Evolutionary conservation across 1,140 invertebrate species (phyloP).

Genomic region (Periplaneta americana): DNA sequence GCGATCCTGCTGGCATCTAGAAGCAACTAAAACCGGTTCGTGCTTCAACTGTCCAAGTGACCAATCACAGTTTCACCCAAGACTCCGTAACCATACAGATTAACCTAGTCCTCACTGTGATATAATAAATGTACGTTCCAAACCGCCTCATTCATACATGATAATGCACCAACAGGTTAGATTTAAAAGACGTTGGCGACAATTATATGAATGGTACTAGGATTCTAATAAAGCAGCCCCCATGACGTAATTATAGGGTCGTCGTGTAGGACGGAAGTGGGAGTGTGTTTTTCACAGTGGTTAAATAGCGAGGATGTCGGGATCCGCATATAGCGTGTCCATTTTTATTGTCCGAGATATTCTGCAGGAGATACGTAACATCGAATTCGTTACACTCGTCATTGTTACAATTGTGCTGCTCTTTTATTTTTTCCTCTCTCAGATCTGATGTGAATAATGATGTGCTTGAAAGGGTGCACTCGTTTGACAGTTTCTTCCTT

Average conservation of each 20-base stretch:
- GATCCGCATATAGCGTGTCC: not conserved
- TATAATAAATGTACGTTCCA: not conserved
- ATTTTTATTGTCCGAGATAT: not conserved
- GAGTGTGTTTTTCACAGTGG: not conserved
- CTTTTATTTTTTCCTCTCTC: not conserved
- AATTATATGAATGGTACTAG: not conserved
- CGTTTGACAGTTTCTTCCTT: not conserved
- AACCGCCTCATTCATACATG: not conserved
- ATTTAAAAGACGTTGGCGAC: not conserved
- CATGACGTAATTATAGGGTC: not conserved
- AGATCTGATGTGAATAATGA: not conserved
- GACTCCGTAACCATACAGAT: not conserved
- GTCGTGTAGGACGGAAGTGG: not conserved
- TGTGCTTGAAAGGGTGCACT: not conserved
- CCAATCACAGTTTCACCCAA: not conserved
- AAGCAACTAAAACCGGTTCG: not conserved
- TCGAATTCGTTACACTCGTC: not conserved
- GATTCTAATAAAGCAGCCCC: not conserved
- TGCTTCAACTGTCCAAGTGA: not conserved
- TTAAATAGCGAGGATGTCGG: not conserved
- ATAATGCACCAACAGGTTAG: not conserved
- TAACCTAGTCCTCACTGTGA: not conserved
- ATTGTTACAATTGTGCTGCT: not conserved
- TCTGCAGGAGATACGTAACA: not conserved
- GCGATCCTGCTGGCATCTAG: not conserved